Base-by-base conservation (phyloP, 2,797 vertebrate species). In the Gallinago nigripennis region DNA sequence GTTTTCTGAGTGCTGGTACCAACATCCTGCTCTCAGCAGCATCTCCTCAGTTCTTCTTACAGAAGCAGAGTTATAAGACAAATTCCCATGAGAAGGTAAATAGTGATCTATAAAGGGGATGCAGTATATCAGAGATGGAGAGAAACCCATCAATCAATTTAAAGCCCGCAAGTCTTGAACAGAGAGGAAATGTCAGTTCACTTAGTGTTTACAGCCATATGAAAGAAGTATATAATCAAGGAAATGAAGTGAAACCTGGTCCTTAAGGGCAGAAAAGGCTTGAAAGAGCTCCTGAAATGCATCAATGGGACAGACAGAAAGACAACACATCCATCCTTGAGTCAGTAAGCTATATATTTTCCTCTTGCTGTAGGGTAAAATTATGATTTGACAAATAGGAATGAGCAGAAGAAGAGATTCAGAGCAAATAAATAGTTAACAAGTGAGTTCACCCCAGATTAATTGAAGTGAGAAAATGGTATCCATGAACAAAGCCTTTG, bases 261-360 rank as follows among this genome's bases (percentile, higher is more conserved):
- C 77, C 95, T 94, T 92, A 58, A 93, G 84, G 90, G 93, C 76
- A 92, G 6, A 12, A 90, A 92, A 80, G 25, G 78, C 71, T 95
- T 77, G 68, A 65, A 77, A 82, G 71, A 61, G 69, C 53, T 77
- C 57, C 57, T 90, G 86, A 95, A 46, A 92, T 58, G 65, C 19
- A 86, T 95, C 78, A 78, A 3, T 70, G 18, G 83, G 88, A 86
- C 78, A 91, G 81, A 91, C 53, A 83, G 86, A 81, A 80, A 85
- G 92, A 91, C 78, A 94, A 81, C 76, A 81, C 73, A 97, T 96
- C 80, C 57, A 91, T 95, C 81, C 65, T 23, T 3, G 19, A 64
- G 45, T n/a, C 69, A 58, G n/a, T 37, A 61, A 89, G 54, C 54
- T 81, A 23, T 63, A 18, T 6, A 16, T 90, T 95, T 78, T 69